Base-by-base conservation (phyloP, 2,113 vertebrate species). In the Lutjanus erythropterus region DNA sequence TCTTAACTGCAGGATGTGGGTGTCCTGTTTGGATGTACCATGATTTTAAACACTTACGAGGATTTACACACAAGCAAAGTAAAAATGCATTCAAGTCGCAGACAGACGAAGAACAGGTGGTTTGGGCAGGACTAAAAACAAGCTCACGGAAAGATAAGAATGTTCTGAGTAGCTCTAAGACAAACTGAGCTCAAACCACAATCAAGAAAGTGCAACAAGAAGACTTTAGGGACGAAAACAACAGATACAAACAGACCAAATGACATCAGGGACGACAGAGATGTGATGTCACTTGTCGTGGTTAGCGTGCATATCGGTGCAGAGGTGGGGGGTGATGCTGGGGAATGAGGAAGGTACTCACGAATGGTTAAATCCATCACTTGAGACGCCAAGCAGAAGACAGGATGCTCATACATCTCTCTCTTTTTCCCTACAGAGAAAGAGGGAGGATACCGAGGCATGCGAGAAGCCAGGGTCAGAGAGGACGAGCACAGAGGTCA, bases 341-440 rank as follows among this genome's bases (percentile, higher is more conserved):
- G 92, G 95, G 94, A 95, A 96, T 95, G 96, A 95, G 96, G 94
- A 96, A 96, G 94, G 97, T 99, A 99, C 98, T 99, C 98, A 99
- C 98, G 98, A 98, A 99, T 99, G 96, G 98, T 99, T 99, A 99
- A 99, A 99, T 99, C 98, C 98, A 99, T 99, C 97, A 99, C 98
- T 98, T 99, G 98, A 97, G 98, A 99, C 95, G 98, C 98, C 98
- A 99, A 99, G 97, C 98, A 99, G 98, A 99, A 99, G 98, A 99
- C 97, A 96, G 98, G 98, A 97, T 99, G 98, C 94, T 99, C 98
- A 97, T 97, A 99, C 97, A 99, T 99, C 97, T 99, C 98, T 98
- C 98, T 99, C 97, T 99, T 99, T 99, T 99, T 98, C 95, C 98
- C 98, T 99, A 99, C 96, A 98, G 86, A 98, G 97, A 99, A 96